phyloP scores from a whole-genome alignment of 2,113 vertebrate species.

The Macaca nemestrina region DNA sequence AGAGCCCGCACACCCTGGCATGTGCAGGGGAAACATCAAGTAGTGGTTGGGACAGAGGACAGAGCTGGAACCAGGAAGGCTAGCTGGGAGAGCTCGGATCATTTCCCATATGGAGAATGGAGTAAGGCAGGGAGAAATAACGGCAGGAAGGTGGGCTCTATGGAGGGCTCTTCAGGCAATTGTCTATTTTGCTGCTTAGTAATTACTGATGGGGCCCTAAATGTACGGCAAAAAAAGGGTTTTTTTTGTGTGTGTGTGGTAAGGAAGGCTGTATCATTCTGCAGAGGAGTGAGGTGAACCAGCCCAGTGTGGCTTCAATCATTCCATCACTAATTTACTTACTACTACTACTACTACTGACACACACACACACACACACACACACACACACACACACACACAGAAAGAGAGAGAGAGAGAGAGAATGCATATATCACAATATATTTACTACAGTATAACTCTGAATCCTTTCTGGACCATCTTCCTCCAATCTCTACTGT shows the following conservation, averaged over 20 bases:
- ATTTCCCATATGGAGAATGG: fast-evolving
- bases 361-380: too few species aligned
- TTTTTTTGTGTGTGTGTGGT: background rate
- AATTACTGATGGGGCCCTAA: background rate
- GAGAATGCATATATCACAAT: background rate
- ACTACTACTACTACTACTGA: too few species aligned
- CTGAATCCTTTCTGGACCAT: background rate
- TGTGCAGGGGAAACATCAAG: too few species aligned
- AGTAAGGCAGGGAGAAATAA: background rate
- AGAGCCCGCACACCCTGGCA: background rate
- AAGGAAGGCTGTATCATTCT: background rate
- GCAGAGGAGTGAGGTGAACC: background rate
- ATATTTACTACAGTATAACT: background rate
- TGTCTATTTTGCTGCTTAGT: background rate
- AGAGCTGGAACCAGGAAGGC: background rate
- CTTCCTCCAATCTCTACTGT: background rate
- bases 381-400: too few species aligned
- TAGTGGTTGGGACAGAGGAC: background rate
- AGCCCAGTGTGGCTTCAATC: background rate
- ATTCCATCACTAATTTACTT: too few species aligned
- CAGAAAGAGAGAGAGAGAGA: too few species aligned
- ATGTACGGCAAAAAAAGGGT: too few species aligned
- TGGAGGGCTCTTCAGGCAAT: background rate
- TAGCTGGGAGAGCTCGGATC: fast-evolving
- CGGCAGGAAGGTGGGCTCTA: background rate